phyloP scores from a whole-genome alignment of 37 sponge, comb jelly and placozoan species.

The Petrosia ficiformis region DNA sequence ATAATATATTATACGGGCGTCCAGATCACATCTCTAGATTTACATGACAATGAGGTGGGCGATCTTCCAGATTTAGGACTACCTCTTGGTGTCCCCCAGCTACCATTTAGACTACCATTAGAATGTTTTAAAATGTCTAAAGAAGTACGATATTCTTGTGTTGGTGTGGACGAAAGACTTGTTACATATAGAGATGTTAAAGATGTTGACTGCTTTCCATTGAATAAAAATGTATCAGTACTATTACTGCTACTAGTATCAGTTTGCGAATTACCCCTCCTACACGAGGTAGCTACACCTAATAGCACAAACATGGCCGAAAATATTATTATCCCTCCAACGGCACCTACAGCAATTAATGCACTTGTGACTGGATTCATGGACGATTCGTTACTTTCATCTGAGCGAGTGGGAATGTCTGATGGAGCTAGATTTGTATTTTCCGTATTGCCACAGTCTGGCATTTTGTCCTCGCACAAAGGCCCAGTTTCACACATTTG shows the following conservation, averaged over 20 bases:
- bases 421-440: background rate
- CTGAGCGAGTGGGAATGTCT: background rate
- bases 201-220: background rate
- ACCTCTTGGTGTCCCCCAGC: slow-evolving; percentile 3
- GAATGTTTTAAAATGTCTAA: background rate
- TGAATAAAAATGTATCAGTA: background rate
- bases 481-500: background rate
- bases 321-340: slow-evolving; percentile 57
- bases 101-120: background rate
- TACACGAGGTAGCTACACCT: slow-evolving; percentile 27
- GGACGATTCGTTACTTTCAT: background rate
- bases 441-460: background rate
- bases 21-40: background rate
- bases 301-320: slow-evolving; percentile 38
- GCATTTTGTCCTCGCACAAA: background rate
- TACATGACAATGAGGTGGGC: no score
- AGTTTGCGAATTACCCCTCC: background rate
- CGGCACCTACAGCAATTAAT: slow-evolving; percentile 55
- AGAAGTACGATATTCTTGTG: background rate
- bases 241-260: background rate
- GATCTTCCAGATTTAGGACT: slow-evolving; percentile 29
- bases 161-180: background rate
- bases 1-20: background rate
- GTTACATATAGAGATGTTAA: background rate
- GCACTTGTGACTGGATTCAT: slow-evolving; percentile 42